Percentiles rank a stretch among this genome's conserved stretches.
phyloP scores from a whole-genome alignment of 2,113 vertebrate genomes.

The Chitala chitala region DNA sequence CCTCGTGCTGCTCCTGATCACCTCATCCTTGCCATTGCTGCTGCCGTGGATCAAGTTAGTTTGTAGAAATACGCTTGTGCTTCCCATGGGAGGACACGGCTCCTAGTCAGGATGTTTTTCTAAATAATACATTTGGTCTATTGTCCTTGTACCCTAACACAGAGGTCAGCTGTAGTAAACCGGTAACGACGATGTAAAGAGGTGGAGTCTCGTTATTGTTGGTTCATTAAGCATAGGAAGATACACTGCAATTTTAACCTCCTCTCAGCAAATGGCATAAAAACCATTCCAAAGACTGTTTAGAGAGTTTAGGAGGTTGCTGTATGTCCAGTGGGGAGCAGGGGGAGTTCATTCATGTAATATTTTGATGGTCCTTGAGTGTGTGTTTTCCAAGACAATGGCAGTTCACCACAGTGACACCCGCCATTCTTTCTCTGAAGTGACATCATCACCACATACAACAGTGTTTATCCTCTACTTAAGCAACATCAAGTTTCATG shows the following conservation, averaged over 20 bases:
- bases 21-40: background rate
- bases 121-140: background rate
- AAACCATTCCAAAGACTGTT: background rate
- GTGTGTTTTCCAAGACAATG: constrained; percentile 4
- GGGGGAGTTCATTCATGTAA: background rate
- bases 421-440: background rate
- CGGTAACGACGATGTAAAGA: background rate
- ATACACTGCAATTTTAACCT: background rate
- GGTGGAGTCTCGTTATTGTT: no score
- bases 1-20: no score
- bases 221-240: background rate
- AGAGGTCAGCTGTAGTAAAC: background rate
- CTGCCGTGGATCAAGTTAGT: background rate
- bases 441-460: background rate
- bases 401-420: background rate
- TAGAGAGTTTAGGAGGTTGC: background rate
- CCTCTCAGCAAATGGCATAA: background rate
- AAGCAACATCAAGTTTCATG: constrained; percentile 23
- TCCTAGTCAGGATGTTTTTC: constrained; percentile 9
- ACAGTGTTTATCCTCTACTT: background rate
- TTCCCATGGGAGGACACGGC: background rate
- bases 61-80: background rate
- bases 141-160: background rate
- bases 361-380: background rate
- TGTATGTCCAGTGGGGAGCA: background rate